Base-by-base conservation (phyloP, 2,888 invertebrate genomes). In the Barypeithes pellucidus region DNA sequence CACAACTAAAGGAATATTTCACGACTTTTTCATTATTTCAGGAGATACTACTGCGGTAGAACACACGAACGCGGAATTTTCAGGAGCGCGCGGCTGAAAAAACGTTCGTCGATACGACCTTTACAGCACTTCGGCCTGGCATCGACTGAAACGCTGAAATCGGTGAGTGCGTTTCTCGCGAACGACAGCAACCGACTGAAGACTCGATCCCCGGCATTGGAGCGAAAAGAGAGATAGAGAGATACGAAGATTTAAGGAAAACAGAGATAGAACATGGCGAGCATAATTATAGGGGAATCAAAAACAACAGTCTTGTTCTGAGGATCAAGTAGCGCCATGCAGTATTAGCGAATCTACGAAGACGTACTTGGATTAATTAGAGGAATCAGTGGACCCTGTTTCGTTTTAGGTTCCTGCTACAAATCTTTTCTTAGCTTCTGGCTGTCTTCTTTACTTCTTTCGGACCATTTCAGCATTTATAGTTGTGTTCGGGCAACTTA, bases 251-350 rank as follows among this genome's bases (percentile, higher is more conserved):
- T 77, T 77, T 79, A 76, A 76, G 77, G 70, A 73, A 79, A 80
- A 77, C 77, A 80, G 81, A 82, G 77, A 73, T 72, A 75, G 73
- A 57, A 33, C 76, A 77, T 78, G 79, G 79, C 77, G 80, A 71
- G 72, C 81, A 83, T 86, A 85, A 86, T 86, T 86, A 85, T 84
- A 84, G 77, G 81, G 82, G 84, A 85, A 84, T 84, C 84, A 83
- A 84, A 84, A 84, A 84, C 84, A 84, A 82, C 84, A 84, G 84
- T 84, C 84, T 85, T 84, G 82, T 77, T 77, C 73, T 80, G 81
- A 79, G 84, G 85, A 84, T 85, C 85, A 84, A 84, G 85, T 85
- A 84, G 85, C 85, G 81, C 81, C 80, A 81, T 83, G 82, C 83
- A 82, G 83, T 82, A 84, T 84, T 84, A 83, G 83, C 80, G 83